Percentiles rank a stretch among this genome's conserved stretches.
phyloP scores from a whole-genome alignment of 2,888 invertebrate species.

The Meloe dianella region DNA sequence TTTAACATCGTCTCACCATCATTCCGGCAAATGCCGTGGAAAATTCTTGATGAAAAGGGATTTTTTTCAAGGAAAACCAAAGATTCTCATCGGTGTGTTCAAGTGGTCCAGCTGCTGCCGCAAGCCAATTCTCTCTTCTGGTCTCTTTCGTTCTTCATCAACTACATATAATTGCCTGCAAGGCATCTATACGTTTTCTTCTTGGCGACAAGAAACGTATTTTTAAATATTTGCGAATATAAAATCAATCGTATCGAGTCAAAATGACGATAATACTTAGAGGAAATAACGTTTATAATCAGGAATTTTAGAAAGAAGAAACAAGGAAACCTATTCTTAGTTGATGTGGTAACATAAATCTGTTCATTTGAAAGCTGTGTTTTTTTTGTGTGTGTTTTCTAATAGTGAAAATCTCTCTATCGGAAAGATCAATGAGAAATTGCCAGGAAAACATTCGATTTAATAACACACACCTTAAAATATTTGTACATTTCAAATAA shows the following conservation, averaged over 20 bases:
- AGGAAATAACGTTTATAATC: too few species aligned
- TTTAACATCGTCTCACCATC: too few species aligned
- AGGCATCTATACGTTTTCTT: conserved; percentile 39
- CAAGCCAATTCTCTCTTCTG: conserved; percentile 49
- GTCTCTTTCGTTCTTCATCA: conserved; percentile 36
- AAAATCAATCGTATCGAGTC: neutral
- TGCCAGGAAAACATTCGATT: neutral
- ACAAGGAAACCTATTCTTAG: neutral
- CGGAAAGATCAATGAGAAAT: neutral
- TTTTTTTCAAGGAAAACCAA: conserved; percentile 14
- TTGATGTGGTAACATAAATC: neutral
- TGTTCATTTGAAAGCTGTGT: too few species aligned
- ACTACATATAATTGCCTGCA: conserved; percentile 34
- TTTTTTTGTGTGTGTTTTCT: neutral
- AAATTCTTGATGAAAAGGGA: neutral
- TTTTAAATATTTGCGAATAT: conserved; percentile 27
- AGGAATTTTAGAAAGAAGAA: neutral
- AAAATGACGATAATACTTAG: neutral
- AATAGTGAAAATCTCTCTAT: neutral
- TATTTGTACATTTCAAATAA: neutral
- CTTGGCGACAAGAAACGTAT: conserved; percentile 37
- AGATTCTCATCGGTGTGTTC: conserved; percentile 45
- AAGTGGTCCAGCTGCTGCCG: conserved; percentile 48
- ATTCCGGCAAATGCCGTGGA: neutral
- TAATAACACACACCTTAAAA: neutral